Percentiles rank a stretch among this genome's conserved stretches.
These are phyloP conservation scores for Etia nguti DNA, from an alignment of 2,113 vertebrate species.

Conservation along the genomic window DNA sequence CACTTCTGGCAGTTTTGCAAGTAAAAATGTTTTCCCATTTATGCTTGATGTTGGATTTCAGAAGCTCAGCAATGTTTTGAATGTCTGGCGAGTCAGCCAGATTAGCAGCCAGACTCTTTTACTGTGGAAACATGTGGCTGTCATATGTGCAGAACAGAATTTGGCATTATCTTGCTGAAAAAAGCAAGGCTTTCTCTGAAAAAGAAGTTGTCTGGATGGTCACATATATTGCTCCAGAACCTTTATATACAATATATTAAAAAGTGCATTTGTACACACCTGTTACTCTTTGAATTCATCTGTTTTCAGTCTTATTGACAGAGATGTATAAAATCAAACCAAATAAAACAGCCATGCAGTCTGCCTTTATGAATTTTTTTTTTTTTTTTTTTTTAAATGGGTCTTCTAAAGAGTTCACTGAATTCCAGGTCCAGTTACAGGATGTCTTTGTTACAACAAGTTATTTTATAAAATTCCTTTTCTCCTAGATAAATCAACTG, in stretches of 20 bases:
- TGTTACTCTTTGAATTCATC: neutral
- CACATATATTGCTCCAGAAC: neutral
- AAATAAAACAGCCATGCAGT: neutral
- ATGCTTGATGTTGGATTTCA: neutral
- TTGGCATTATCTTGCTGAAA: neutral
- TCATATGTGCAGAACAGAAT: neutral
- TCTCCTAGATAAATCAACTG: neutral
- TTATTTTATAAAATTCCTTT: neutral
- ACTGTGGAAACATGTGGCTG: neutral
- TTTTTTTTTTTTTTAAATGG: rapidly evolving
- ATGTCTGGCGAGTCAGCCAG: neutral
- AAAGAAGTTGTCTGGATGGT: neutral
- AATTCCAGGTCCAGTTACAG: neutral
- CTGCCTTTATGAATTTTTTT: neutral
- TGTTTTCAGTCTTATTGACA: neutral
- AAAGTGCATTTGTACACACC: rapidly evolving
- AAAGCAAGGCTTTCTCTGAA: neutral
- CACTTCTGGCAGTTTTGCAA: neutral
- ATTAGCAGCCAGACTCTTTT: neutral
- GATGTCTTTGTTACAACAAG: neutral
- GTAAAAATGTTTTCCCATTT: neutral
- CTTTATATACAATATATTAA: neutral
- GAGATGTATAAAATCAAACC: neutral
- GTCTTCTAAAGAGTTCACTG: neutral
- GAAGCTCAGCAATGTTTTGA: neutral